Evolutionary conservation across 1,140 invertebrate species (phyloP).

Genomic region (Capitella teleta): DNA sequence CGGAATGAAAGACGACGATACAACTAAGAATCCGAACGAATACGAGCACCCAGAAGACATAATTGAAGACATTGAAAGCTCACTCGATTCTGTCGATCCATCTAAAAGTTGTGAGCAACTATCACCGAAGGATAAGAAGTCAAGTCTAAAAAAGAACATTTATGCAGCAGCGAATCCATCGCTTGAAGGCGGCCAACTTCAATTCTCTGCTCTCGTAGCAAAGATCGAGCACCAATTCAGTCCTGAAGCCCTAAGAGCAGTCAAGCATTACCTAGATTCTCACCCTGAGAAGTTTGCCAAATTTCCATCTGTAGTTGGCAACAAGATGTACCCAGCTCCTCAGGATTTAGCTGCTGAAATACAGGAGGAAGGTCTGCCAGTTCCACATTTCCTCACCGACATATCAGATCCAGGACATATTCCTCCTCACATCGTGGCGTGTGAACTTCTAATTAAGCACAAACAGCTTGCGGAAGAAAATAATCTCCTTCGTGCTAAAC

Average conservation of each 20-base stretch:
- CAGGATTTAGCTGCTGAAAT: background rate
- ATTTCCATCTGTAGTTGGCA: constrained; percentile 1
- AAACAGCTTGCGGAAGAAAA: background rate
- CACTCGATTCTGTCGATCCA: background rate
- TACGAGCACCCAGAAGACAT: too few species aligned
- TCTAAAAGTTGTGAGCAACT: too few species aligned
- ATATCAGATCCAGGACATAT: background rate
- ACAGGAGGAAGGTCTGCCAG: background rate
- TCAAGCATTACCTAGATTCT: background rate
- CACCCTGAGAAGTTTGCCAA: background rate
- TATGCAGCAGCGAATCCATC: too few species aligned
- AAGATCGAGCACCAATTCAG: background rate
- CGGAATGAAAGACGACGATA: background rate
- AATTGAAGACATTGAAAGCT: background rate
- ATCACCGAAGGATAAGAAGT: too few species aligned
- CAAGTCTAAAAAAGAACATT: too few species aligned
- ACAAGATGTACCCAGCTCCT: constrained; percentile 1
- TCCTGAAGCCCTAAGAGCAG: background rate
- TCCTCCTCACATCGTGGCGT: background rate
- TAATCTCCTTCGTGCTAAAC: too few species aligned
- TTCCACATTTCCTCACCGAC: background rate
- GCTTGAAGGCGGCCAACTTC: background rate
- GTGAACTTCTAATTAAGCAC: background rate
- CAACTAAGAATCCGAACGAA: too few species aligned
- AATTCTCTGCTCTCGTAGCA: background rate